A percentile compares a stretch with the other conserved stretches of the same genome.
phyloP scores from a whole-genome alignment of 2,797 vertebrate species.

The Enteromius mattozi region DNA sequence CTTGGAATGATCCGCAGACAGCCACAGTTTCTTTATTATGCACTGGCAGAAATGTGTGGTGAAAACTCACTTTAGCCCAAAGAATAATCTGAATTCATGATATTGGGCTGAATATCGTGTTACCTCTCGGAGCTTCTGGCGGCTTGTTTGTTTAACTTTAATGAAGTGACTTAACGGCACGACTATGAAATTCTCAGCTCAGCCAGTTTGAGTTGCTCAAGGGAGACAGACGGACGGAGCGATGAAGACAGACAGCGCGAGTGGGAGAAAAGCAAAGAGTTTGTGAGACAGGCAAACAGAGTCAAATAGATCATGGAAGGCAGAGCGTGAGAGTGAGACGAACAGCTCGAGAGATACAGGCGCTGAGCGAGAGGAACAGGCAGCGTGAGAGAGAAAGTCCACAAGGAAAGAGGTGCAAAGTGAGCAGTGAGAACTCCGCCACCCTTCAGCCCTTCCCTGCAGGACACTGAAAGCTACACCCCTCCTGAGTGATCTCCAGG shows the following conservation, averaged over 20 bases:
- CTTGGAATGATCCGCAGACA: conserved; percentile 84
- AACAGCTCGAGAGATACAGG: conserved; percentile 17
- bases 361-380: conserved; percentile 11
- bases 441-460: conserved; percentile 50
- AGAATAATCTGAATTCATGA: conserved; percentile 50
- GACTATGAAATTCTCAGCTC: conserved; percentile 26
- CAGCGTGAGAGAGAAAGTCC: conserved; percentile 40
- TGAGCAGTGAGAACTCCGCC: conserved; percentile 46
- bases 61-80: conserved; percentile 75
- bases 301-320: background rate
- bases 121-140: conserved; percentile 62
- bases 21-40: conserved; percentile 82
- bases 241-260: conserved; percentile 16
- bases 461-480: conserved; percentile 61
- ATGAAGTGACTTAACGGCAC: conserved; percentile 43
- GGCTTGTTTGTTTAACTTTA: conserved; percentile 49
- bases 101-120: conserved; percentile 38
- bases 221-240: background rate
- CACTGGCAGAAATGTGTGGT: conserved; percentile 86
- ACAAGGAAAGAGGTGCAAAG: conserved; percentile 52
- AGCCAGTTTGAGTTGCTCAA: conserved; percentile 14
- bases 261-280: conserved; percentile 25
- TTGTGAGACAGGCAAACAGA: conserved; percentile 7
- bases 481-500: conserved; percentile 52
- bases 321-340: background rate